These are phyloP conservation scores for Sterrhoptilus dennistouni DNA, from an alignment of 2,113 vertebrate genomes.

Conservation along the genomic window DNA sequence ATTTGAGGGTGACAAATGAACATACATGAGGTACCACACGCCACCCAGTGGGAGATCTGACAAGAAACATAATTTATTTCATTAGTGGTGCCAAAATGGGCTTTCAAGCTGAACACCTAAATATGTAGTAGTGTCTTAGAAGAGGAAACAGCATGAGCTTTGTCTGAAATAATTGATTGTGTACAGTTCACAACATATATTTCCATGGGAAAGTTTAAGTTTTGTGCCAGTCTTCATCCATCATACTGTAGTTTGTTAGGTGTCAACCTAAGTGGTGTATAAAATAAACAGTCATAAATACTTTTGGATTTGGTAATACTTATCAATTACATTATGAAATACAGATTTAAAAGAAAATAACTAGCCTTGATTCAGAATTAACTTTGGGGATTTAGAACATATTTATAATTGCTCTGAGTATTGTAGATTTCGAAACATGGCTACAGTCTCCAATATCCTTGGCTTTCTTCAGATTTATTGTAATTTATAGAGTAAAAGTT, in stretches of 20 bases:
- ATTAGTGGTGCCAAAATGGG: slow-evolving; percentile 60
- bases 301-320: slow-evolving; percentile 16
- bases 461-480: slow-evolving; percentile 36
- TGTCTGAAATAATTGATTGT: slow-evolving; percentile 62
- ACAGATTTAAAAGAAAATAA: neutral
- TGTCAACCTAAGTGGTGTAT: slow-evolving; percentile 40
- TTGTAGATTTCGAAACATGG: neutral
- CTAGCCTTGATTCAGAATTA: neutral
- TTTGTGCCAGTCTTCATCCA: slow-evolving; percentile 60
- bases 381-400: neutral
- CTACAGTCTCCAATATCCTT: neutral
- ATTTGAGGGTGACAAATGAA: slow-evolving; percentile 65
- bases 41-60: slow-evolving; percentile 66
- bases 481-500: slow-evolving; percentile 56
- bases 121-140: slow-evolving; percentile 6
- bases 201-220: slow-evolving; percentile 67
- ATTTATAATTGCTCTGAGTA: slow-evolving; percentile 7
- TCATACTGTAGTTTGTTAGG: slow-evolving; percentile 56
- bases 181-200: slow-evolving; percentile 51
- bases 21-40: slow-evolving; percentile 53
- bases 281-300: slow-evolving; percentile 40
- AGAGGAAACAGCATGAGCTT: slow-evolving; percentile 32
- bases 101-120: slow-evolving; percentile 54
- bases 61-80: slow-evolving; percentile 73
- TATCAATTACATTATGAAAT: neutral